Percentiles rank a stretch among this genome's conserved stretches.
Conservation (phyloP, 2,888 invertebrate genomes). For the Phengaris alcon region DNA sequence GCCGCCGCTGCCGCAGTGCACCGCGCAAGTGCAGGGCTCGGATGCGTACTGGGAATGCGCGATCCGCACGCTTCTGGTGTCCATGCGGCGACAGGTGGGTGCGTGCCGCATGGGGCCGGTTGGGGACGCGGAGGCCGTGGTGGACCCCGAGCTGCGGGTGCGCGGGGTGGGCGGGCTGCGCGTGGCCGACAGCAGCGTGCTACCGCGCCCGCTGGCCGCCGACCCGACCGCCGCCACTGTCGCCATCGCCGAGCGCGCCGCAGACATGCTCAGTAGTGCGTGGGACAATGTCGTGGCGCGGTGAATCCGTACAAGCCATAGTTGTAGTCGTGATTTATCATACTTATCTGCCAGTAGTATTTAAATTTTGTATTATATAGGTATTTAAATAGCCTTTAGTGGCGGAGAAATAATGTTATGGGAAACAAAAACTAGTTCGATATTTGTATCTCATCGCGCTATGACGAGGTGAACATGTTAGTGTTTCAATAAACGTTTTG, state of each 20-base stretch:
- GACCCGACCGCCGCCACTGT: conserved; percentile 83
- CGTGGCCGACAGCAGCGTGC: conserved; percentile 85
- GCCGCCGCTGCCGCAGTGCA: conserved; percentile 77
- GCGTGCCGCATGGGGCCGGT: conserved; percentile 86
- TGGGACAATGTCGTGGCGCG: conserved; percentile 63
- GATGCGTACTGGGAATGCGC: conserved; percentile 87
- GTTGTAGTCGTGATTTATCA: neutral
- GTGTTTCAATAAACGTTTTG: neutral
- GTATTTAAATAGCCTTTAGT: neutral
- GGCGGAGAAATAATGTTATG: neutral
- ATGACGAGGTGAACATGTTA: neutral
- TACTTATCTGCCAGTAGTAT: neutral
- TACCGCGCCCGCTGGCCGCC: conserved; percentile 81
- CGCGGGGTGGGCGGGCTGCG: conserved; percentile 81
- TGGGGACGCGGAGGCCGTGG: conserved; percentile 81
- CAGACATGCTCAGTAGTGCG: conserved; percentile 72
- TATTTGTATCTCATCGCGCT: neutral
- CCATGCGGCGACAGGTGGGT: conserved; percentile 80
- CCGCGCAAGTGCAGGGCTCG: conserved; percentile 65
- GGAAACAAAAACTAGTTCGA: neutral
- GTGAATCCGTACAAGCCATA: neutral
- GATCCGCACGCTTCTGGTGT: conserved; percentile 76
- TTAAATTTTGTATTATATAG: neutral
- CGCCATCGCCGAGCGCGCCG: conserved; percentile 87
- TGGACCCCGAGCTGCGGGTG: conserved; percentile 82